Evolutionary conservation across 2,888 invertebrate genomes (phyloP), one percentile per base, ranked within the genome.

Genomic region (Serrognathus titanus): DNA sequence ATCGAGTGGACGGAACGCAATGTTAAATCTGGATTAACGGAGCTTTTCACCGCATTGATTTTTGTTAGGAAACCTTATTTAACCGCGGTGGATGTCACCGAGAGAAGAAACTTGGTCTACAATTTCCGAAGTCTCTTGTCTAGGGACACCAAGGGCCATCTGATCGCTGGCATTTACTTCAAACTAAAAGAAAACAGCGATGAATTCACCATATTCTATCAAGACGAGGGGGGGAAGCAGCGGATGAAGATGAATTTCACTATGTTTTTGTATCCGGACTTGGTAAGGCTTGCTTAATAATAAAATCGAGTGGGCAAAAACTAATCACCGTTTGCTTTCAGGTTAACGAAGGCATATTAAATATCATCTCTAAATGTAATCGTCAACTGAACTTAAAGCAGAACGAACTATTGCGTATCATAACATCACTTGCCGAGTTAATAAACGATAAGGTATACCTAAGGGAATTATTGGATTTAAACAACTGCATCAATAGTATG

Each of bases 21-120:
- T 73, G 90, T 87, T 58, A 85, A 82, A 4, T 83, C 81, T 53
- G 81, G 82, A 67, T 82, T 85, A 65, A 77, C 78, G 69, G 78
- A 78, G 64, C 68, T 59, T 47, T 74, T 76, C 69, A 85, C 85
- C 66, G 90, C 89, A 37, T 80, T 94, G 50, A 84, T 95, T 63
- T 94, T 92, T 73, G 84, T 90, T 55, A 88, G 87, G 51, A 84
- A 85, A 71, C 87, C 92, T 4, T 94, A 91, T 74, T 80, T 89
- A 63, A 88, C 89, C 51, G 90, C 92, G 47, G 84, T 94, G 51
- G 88, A 88, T 73, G 90, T 94, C 31, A 92, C 94, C 0, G 94
- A 95, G 74, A 87, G 94, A 69, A 85, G 95, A 67, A 94, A 94
- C 76, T 79, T 94, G 69, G 89, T 91, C 16, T 94, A 94, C 81